phyloP scores from a whole-genome alignment of 2,888 invertebrate species.

The Perizoma affinitatum region DNA sequence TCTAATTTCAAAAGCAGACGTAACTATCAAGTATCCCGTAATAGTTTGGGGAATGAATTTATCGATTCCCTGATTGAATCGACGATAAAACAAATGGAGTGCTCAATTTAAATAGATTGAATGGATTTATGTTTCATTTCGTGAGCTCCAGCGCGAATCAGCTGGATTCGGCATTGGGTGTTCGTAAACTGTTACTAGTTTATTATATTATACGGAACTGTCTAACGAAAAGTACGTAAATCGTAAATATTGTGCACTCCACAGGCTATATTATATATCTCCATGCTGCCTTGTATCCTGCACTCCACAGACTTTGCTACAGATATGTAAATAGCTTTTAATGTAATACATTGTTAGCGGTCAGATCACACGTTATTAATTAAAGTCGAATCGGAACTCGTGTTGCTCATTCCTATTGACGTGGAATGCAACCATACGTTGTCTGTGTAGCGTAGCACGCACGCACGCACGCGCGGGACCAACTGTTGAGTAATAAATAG shows the following conservation, averaged over 20 bases:
- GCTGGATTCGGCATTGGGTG: slow-evolving; percentile 44
- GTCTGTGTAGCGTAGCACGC: slow-evolving; percentile 70
- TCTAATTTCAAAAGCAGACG: slow-evolving; percentile 22
- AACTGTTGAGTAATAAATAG: slow-evolving; percentile 74
- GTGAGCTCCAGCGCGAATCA: slow-evolving; percentile 62
- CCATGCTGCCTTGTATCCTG: no score
- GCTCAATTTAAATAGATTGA: slow-evolving; percentile 80
- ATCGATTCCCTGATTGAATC: slow-evolving; percentile 70
- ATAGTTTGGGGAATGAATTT: slow-evolving; percentile 57
- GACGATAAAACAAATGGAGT: slow-evolving; percentile 79
- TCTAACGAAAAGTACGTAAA: not conserved
- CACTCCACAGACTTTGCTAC: no score
- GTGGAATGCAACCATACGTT: slow-evolving; percentile 37
- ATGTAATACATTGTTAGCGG: slow-evolving; percentile 1
- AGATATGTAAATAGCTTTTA: no score
- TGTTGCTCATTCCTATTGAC: slow-evolving; percentile 33
- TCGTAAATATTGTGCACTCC: no score
- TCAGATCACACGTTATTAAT: slow-evolving; percentile 53
- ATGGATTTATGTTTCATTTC: slow-evolving; percentile 79
- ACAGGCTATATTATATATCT: no score
- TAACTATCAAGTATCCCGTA: slow-evolving; percentile 39
- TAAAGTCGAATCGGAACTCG: slow-evolving; percentile 41
- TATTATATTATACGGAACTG: slow-evolving; percentile 6
- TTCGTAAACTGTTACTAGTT: slow-evolving; percentile 36
- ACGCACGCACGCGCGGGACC: slow-evolving; percentile 77